phyloP scores from a whole-genome alignment of 2,113 vertebrate species.

The Vidua macroura region DNA sequence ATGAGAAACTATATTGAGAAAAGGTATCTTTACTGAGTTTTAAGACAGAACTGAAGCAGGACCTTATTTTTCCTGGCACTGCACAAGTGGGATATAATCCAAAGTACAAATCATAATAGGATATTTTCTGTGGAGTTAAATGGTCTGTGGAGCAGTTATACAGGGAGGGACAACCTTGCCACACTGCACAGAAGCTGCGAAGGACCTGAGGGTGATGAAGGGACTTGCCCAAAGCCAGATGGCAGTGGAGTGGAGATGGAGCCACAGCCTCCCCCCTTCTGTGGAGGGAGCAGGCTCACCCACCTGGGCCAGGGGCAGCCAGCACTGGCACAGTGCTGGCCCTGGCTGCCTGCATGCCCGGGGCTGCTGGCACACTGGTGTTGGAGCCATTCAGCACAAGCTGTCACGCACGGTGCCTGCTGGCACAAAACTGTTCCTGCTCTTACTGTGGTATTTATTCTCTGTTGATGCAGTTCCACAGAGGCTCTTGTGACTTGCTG shows the following conservation, averaged over 20 bases:
- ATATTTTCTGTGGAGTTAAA: background rate
- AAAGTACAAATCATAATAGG: background rate
- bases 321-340: accelerated
- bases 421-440: background rate
- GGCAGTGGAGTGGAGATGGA: background rate
- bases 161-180: background rate
- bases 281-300: accelerated
- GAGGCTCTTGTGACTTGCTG: background rate
- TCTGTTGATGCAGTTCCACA: background rate
- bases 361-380: background rate
- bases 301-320: background rate
- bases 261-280: accelerated
- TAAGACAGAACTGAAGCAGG: background rate
- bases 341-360: accelerated
- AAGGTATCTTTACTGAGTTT: background rate
- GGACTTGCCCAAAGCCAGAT: background rate
- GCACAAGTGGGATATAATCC: background rate
- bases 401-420: accelerated
- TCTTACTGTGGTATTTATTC: background rate
- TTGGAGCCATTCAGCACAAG: background rate
- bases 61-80: background rate
- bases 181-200: background rate
- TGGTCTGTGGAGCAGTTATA: background rate
- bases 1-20: background rate
- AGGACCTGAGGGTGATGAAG: accelerated